These are phyloP conservation scores for Neelides sp. DNA, from an alignment of 1,140 invertebrate species.

Conservation along the genomic window DNA sequence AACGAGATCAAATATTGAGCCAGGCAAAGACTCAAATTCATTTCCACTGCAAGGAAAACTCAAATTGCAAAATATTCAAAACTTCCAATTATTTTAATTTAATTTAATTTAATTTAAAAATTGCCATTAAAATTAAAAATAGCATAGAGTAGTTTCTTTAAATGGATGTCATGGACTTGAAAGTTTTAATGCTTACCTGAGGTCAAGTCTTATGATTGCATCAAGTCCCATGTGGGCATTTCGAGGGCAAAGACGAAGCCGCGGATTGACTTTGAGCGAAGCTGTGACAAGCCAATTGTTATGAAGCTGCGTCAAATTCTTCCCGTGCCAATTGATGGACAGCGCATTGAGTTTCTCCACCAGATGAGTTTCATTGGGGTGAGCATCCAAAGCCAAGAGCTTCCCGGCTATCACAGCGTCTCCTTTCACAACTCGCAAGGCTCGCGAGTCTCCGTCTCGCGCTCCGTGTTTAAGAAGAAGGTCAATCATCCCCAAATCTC, in stretches of 20 bases:
- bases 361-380: not conserved
- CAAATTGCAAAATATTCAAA: too few relatives aligned
- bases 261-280: constrained; percentile 68
- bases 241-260: constrained; percentile 54
- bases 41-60: too few relatives aligned
- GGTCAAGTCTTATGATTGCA: constrained; percentile 84
- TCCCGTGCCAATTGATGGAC: constrained; percentile 85
- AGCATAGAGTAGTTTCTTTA: constrained; percentile 57
- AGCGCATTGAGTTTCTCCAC: not conserved
- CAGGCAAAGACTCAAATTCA: too few relatives aligned
- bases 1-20: too few relatives aligned
- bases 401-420: constrained; percentile 61
- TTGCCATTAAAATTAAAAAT: constrained; percentile 58
- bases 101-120: constrained; percentile 47
- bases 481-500: constrained; percentile 51
- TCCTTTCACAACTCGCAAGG: constrained; percentile 54
- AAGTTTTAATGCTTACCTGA: too few relatives aligned
- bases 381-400: constrained; percentile 56
- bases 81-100: too few relatives aligned
- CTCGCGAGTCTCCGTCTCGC: constrained; percentile 70
- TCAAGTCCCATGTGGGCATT: constrained; percentile 61
- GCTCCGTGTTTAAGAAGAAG: constrained; percentile 75
- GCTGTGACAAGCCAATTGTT: constrained; percentile 73
- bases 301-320: constrained; percentile 51
- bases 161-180: constrained; percentile 78